A percentile compares a stretch with the other conserved stretches of the same genome.
phyloP scores from a whole-genome alignment of 2,113 vertebrate genomes.

The Psettodes erumei region DNA sequence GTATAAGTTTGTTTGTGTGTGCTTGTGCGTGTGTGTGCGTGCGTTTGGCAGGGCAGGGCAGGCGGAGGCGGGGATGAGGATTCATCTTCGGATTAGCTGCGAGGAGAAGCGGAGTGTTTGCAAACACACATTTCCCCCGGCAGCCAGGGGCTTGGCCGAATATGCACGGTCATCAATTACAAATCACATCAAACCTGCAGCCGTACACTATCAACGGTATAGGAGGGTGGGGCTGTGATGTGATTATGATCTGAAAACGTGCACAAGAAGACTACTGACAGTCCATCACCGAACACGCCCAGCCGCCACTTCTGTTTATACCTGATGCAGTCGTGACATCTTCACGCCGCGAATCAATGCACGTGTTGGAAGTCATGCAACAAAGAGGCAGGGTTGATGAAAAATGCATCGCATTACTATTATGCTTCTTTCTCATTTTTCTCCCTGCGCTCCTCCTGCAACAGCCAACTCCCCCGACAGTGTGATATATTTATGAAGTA shows the following conservation, averaged over 20 bases:
- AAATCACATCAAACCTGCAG: constrained; percentile 54
- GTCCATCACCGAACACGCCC: constrained; percentile 41
- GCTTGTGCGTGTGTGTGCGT: constrained; percentile 2
- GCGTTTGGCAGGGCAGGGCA: neutral
- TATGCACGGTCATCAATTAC: constrained; percentile 56
- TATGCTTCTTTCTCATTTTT: constrained; percentile 2
- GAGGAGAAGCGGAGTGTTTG: constrained; percentile 41
- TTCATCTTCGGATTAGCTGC: constrained; percentile 27
- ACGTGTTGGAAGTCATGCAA: constrained; percentile 43
- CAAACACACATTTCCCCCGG: constrained; percentile 57
- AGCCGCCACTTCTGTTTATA: constrained; percentile 40
- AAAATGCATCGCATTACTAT: constrained; percentile 35
- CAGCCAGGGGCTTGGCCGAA: constrained; percentile 32
- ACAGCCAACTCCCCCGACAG: constrained; percentile 29
- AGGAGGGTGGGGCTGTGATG: constrained; percentile 42
- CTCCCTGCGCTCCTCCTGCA: constrained; percentile 10
- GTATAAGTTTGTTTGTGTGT: neutral
- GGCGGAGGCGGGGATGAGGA: neutral
- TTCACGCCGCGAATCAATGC: constrained; percentile 50
- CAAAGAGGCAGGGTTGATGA: constrained; percentile 43
- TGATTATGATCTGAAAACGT: constrained; percentile 55
- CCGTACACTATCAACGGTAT: constrained; percentile 49
- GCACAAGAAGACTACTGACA: constrained; percentile 35
- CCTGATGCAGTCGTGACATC: constrained; percentile 31
- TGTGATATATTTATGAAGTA: constrained; percentile 59